phyloP scores from a whole-genome alignment of 2,888 invertebrate species.

The Drosophila cracens region DNA sequence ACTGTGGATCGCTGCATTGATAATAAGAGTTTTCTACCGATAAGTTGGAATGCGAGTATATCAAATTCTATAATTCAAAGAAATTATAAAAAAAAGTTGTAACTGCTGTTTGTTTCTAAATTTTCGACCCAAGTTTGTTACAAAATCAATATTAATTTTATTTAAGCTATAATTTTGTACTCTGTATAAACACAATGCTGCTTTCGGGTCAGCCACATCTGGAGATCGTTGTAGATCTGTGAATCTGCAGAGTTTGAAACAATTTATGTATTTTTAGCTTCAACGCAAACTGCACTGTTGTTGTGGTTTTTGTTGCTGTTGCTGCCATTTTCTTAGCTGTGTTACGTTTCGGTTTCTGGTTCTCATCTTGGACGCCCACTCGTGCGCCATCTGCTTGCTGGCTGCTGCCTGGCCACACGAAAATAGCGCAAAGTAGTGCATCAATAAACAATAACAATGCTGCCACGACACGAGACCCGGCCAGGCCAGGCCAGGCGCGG shows the following conservation, averaged over 20 bases:
- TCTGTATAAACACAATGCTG: constrained; percentile 4
- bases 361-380: constrained; percentile 65
- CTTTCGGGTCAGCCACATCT: constrained; percentile 29
- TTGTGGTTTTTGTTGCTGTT: constrained; percentile 24
- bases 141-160: not conserved
- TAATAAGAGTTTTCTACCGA: not conserved
- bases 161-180: not conserved
- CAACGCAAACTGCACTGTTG: constrained; percentile 28
- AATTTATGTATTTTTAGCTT: constrained; percentile 68
- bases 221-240: constrained; percentile 30
- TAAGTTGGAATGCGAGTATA: not conserved
- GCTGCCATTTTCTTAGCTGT: constrained; percentile 38
- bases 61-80: not conserved
- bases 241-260: constrained; percentile 42
- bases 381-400: constrained; percentile 63
- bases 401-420: constrained; percentile 64
- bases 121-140: not conserved
- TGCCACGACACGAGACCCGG: constrained; percentile 44
- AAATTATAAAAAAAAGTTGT: not conserved
- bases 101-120: not conserved
- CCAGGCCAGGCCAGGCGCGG: constrained; percentile 8
- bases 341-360: constrained; percentile 41
- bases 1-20: not conserved
- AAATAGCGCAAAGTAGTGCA: constrained; percentile 80
- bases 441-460: constrained; percentile 79